phyloP scores from a whole-genome alignment of 2,113 vertebrate species.

The Cyrtonyx montezumae region DNA sequence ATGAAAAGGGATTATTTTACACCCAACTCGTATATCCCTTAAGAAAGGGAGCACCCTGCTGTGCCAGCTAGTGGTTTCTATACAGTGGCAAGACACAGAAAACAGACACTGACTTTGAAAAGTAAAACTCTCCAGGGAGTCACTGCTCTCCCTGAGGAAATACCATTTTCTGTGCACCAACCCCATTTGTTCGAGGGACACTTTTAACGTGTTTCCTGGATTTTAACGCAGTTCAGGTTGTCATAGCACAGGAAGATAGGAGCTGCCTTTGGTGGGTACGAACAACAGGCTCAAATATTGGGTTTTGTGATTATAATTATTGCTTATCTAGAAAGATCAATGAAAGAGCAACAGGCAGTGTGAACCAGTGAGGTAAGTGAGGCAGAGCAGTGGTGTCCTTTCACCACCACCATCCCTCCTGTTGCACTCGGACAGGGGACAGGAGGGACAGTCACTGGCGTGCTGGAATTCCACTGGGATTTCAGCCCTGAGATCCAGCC shows the following conservation, averaged over 20 bases:
- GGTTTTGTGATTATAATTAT: conserved; percentile 44
- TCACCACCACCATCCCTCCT: not conserved
- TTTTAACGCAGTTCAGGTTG: conserved; percentile 54
- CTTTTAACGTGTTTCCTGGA: conserved; percentile 48
- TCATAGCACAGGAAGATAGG: not conserved
- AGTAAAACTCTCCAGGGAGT: conserved; percentile 54
- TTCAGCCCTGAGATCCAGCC: not conserved
- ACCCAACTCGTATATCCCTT: conserved; percentile 54
- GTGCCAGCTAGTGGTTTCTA: conserved; percentile 69
- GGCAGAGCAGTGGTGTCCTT: conserved; percentile 35
- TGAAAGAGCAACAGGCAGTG: conserved; percentile 36
- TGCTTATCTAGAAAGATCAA: conserved; percentile 68
- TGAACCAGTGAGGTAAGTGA: not conserved
- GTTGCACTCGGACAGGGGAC: not conserved
- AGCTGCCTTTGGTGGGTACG: conserved; percentile 31
- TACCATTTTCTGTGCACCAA: not conserved
- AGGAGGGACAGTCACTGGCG: not conserved
- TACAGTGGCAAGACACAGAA: conserved; percentile 53
- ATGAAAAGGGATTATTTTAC: conserved; percentile 66
- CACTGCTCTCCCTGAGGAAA: conserved; percentile 10
- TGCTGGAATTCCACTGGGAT: not conserved
- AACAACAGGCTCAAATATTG: not conserved
- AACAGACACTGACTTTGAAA: conserved; percentile 54
- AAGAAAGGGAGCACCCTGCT: conserved; percentile 59
- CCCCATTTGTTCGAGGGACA: conserved; percentile 11